phyloP scores from a whole-genome alignment of 2,113 vertebrate species.

The Tachuris rubrigastra region DNA sequence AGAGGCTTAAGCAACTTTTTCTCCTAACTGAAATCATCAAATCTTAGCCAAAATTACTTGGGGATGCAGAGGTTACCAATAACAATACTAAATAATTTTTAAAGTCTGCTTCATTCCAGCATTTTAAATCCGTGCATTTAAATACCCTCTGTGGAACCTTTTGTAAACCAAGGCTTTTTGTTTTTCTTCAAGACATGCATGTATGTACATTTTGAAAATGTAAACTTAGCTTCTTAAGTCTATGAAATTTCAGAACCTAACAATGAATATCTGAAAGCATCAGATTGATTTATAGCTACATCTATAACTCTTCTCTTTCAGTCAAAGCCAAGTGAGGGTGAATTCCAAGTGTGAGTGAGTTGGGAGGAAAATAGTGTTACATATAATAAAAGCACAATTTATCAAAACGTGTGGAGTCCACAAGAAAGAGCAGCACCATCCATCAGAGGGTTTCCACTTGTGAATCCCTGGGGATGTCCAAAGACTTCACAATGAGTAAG shows the following conservation, averaged over 20 bases:
- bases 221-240: neutral
- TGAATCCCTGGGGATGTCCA: neutral
- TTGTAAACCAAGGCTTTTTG: neutral
- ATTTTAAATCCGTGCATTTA: neutral
- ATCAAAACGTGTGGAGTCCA: neutral
- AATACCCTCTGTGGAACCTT: neutral
- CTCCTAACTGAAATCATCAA: neutral
- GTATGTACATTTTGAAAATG: neutral
- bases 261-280: neutral
- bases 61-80: neutral
- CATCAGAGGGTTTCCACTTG: neutral
- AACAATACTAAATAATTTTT: neutral
- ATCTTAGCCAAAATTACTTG: neutral
- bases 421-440: neutral
- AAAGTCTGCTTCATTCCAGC: neutral
- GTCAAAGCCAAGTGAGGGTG: neutral
- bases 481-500: neutral
- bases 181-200: neutral
- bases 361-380: neutral
- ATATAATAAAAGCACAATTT: neutral
- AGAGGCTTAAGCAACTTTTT: neutral
- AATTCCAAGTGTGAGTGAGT: neutral
- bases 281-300: neutral
- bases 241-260: neutral
- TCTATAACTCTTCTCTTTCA: neutral